Base-by-base conservation (phyloP, 2,888 invertebrate genomes). In the Xanthorhoe designata region DNA sequence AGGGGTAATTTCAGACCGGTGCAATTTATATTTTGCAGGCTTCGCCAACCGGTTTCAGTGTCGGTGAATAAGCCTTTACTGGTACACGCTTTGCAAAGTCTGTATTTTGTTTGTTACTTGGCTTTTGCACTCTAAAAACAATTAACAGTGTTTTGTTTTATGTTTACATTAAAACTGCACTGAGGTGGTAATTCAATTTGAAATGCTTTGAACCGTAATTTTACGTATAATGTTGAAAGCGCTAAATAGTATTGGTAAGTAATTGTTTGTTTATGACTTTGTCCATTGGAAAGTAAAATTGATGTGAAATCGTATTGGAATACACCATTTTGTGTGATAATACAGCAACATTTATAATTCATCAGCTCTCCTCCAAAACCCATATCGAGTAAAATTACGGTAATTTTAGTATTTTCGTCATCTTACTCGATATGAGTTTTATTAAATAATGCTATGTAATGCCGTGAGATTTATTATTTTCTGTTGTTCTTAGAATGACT, bases 21-120 rank as follows among this genome's bases (percentile, higher is more conserved):
- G 82, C 86, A 86, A 86, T 89, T 90, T 89, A 88, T 87, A 86
- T 84, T 86, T 87, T 80, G 82, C 83, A 79, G 80, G 64, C 67
- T 51, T 64, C 57, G 67, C 79, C 81, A 82, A 78, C 84, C 77
- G 78, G 82, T 78, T 81, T 75, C 77, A 73, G 79, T 80, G 83
- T 81, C 77, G 75, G 78, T 82, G 82, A 84, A 86, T 86, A 86
- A 87, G 83, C 81, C 77, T 81, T 83, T 79, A 78, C 47, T 53
- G 24, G 13, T 56, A 45, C 59, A 49, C 59, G 64, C 24, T 58
- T 51, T 57, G 55, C 59, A 59, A 59, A 55, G 19, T 54, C 29
- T 61, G 18, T 79, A 78, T 75, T 75, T 75, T 75, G 73, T 75
- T 69, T 75, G 73, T 75, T 69, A 62, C 67, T 71, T 67, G 73